Evolutionary conservation across 2,888 invertebrate species (phyloP), one percentile per base, ranked within the genome.

Genomic region (Drosophila nigricruria): DNA sequence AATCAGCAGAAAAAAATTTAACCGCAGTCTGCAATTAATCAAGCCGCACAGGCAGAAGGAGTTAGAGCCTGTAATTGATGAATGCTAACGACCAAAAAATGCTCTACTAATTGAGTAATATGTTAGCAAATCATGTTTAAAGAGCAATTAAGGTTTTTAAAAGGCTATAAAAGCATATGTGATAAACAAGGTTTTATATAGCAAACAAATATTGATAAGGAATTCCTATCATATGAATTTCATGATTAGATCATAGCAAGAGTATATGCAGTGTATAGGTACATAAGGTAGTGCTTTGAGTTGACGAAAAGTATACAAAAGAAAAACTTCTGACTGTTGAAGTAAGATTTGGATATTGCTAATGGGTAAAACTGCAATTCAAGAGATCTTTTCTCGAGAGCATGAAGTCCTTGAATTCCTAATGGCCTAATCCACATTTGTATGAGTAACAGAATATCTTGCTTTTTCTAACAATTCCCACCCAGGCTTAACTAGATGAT

Each of bases 11-110:
- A 82, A 81, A 79, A 80, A 70, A 66, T 72, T 77, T 79, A 79
- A 79, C 82, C 81, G 30, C 76, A 77, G 81, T 81, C 73, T 66
- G 81, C 85, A 87, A 86, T 86, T 86, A 87, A 87, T 86, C 82
- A 86, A 87, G 88, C 73, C 59, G 63, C 68, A 64, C 40, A 60
- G 59, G 50, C 23, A 50, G 62, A 30, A 47, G 32, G 34, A 63
- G 47, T 27, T 32, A 25, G 38, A 23, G 12, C 18, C 36, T 45
- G 25, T 50, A 63, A 73, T 73, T 66, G 60, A 66, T 73, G 40
- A 20, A 57, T 47, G 38, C n/a, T 54, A 27, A 43, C 50, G 82
- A 79, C 72, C 43, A 25, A 5, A 8, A 57, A 64, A 79, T 81
- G 50, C 79, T 49, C 84, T 72, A 23, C 45, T 64, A 61, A 64